Base-by-base conservation (phyloP, 2,113 vertebrate genomes). In the Notarius lentiginosus region DNA sequence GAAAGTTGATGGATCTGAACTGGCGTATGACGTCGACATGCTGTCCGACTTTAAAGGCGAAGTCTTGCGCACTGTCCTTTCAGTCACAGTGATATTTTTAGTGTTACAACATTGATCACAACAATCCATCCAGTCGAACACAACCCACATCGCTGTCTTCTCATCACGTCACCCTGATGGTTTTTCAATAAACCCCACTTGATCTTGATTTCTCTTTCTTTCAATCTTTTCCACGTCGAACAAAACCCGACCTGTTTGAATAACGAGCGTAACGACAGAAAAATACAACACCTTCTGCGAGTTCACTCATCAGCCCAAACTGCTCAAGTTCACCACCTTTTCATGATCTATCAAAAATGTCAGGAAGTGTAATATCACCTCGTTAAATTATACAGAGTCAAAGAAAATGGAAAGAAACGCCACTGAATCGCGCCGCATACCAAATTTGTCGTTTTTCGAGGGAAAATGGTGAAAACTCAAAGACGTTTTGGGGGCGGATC, bases 261-360 rank as follows among this genome's bases (percentile, higher is more conserved):
- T 76, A 76, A 76, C 12, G 47, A 76, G 41, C 24, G 5, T 7
- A 12, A 76, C 14, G 73, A n/a, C 47, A 11, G 27, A 30, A 11
- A 34, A 34, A 30, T 34, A 60, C 58, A 79, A 79, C 77, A 79
- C 55, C 24, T 79, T 79, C 51, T 0, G 53, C 30, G 77, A 30
- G 53, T 56, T 34, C 27, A 27, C 27, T 79, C 53, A 11, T 58
- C 77, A 79, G 15, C 77, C 27, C 4, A 58, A 79, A 60, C 77
- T 22, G 55, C 77, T 58, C 55, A 79, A 58, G 77, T 79, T 79
- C 77, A 58, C 55, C 77, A 79, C 77, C 77, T 79, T 79, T 58
- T 79, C 55, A 4, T 34, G 77, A 79, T 79, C 77, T 79, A 55
- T 79, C 77, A 79, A 56, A 79, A 79, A 79, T 4, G 77, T 58